phyloP scores from a whole-genome alignment of 2,113 vertebrate genomes.

The Suncus etruscus region DNA sequence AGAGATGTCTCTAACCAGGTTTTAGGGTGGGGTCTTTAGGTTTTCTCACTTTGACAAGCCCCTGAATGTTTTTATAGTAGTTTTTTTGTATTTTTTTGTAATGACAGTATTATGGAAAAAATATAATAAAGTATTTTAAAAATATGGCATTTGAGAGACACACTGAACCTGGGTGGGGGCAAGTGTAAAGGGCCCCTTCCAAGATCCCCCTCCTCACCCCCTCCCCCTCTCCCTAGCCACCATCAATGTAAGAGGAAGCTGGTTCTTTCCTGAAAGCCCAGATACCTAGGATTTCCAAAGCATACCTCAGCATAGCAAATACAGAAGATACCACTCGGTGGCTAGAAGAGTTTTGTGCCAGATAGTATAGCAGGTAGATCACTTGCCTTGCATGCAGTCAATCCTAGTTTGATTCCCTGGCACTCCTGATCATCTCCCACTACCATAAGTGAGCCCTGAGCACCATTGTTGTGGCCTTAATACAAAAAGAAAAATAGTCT shows the following conservation, averaged over 20 bases:
- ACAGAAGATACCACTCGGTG: constrained; percentile 1
- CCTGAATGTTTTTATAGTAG: constrained; percentile 89
- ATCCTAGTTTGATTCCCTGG: background rate
- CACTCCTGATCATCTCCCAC: background rate
- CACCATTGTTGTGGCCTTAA: background rate
- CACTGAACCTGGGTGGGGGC: constrained; percentile 12
- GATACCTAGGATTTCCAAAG: constrained; percentile 32
- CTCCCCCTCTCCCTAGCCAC: background rate
- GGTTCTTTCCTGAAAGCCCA: constrained; percentile 33
- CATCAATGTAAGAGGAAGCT: background rate
- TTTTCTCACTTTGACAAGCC: constrained; percentile 86
- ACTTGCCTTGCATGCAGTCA: background rate
- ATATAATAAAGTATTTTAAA: constrained; percentile 89
- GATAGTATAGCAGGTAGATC: background rate
- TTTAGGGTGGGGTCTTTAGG: constrained; percentile 79
- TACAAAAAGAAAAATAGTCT: constrained; percentile 47
- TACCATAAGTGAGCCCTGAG: background rate
- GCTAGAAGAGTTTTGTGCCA: background rate
- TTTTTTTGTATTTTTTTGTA: constrained; percentile 87
- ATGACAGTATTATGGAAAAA: constrained; percentile 87
- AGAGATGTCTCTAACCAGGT: constrained; percentile 59
- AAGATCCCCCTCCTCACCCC: too few relatives aligned
- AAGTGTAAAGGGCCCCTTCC: background rate
- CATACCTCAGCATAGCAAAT: constrained; percentile 4
- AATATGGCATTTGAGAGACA: constrained; percentile 74